Evolutionary conservation across 2,888 invertebrate species (phyloP).

Genomic region (Amorpha juglandis): DNA sequence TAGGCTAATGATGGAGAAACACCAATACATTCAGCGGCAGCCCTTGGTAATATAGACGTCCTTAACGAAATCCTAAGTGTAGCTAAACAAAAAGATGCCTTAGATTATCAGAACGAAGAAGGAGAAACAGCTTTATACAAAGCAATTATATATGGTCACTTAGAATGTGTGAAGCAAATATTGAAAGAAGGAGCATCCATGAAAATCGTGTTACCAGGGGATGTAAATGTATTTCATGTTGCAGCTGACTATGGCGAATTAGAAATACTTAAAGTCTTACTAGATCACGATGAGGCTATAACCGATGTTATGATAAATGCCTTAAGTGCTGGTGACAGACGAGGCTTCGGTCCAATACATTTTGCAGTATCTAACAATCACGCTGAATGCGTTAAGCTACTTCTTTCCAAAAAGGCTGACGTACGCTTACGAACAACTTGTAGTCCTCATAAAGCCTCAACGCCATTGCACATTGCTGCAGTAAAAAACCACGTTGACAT

Average conservation of each 20-base stretch:
- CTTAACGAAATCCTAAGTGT: constrained; percentile 79
- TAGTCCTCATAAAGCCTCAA: constrained; percentile 68
- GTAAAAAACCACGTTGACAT: constrained; percentile 67
- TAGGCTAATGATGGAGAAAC: constrained; percentile 80
- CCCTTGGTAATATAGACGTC: constrained; percentile 74
- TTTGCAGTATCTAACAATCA: constrained; percentile 83
- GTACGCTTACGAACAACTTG: constrained; percentile 70
- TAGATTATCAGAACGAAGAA: constrained; percentile 73
- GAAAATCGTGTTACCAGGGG: constrained; percentile 68
- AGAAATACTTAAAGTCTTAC: constrained; percentile 80
- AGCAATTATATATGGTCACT: constrained; percentile 70
- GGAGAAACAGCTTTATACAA: constrained; percentile 80
- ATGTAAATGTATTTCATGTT: constrained; percentile 84
- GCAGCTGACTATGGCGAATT: constrained; percentile 83
- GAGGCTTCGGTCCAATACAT: constrained; percentile 80
- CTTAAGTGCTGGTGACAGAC: constrained; percentile 62
- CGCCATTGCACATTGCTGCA: constrained; percentile 78
- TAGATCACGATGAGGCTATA: constrained; percentile 70
- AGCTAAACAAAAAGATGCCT: constrained; percentile 73
- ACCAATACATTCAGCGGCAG: constrained; percentile 82
- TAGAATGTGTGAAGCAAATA: constrained; percentile 72
- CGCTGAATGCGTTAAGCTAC: constrained; percentile 69
- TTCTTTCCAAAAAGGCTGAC: constrained; percentile 75
- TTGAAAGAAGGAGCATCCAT: constrained; percentile 76
- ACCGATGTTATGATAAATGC: constrained; percentile 60